Percentiles rank a stretch among this genome's conserved stretches.
These are phyloP conservation scores for Hypena proboscidalis DNA, from an alignment of 2,888 invertebrate species.

Conservation along the genomic window DNA sequence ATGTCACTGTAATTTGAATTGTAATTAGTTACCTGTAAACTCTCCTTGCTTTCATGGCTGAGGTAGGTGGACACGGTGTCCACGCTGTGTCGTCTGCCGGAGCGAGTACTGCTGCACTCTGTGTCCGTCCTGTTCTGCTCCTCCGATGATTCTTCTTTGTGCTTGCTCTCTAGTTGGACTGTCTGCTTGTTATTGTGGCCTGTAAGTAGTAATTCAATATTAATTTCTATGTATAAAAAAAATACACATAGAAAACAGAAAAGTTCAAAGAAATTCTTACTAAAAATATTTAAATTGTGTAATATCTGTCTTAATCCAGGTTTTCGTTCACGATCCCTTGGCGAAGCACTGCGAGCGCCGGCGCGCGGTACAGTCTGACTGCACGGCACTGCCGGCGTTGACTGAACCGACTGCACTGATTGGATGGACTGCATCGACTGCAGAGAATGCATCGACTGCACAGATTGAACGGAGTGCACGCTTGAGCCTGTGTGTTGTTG, in stretches of 20 bases:
- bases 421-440: slow-evolving; percentile 47
- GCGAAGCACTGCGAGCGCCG: slow-evolving; percentile 65
- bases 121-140: slow-evolving; percentile 84
- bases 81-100: slow-evolving; percentile 92
- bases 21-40: slow-evolving; percentile 66
- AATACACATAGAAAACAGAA: not conserved
- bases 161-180: slow-evolving; percentile 15
- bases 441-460: slow-evolving; percentile 49
- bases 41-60: slow-evolving; percentile 92
- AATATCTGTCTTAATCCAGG: slow-evolving; percentile 89
- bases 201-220: too few species aligned
- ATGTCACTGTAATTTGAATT: too few species aligned
- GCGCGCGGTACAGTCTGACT: slow-evolving; percentile 31
- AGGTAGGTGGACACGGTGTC: slow-evolving; percentile 96
- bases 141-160: slow-evolving; percentile 26
- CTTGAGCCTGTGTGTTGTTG: slow-evolving; percentile 80
- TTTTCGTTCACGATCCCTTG: slow-evolving; percentile 68
- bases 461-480: slow-evolving; percentile 68
- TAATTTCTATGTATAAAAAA: too few species aligned
- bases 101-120: slow-evolving; percentile 90
- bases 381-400: slow-evolving; percentile 37
- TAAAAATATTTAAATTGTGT: slow-evolving; percentile 93
- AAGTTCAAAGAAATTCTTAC: slow-evolving; percentile 63
- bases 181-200: slow-evolving; percentile 68
- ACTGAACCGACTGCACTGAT: slow-evolving; percentile 41